A percentile compares a stretch with the other conserved stretches of the same genome.
Conservation (phyloP, 1,140 invertebrate genomes). For the Venturia canescens region DNA sequence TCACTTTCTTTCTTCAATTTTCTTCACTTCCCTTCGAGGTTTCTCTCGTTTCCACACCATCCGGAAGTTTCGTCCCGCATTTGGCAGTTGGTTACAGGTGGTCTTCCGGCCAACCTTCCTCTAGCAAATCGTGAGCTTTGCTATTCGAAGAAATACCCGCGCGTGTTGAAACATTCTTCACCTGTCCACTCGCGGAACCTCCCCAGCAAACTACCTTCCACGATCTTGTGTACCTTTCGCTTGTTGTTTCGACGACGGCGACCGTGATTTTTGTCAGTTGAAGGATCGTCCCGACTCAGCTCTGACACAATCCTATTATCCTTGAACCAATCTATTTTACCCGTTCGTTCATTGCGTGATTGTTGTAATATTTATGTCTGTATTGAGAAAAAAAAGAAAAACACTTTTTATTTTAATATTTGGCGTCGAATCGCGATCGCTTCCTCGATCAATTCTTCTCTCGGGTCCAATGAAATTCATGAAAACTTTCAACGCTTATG, state of each 20-base stretch:
- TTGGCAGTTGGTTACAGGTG: slow-evolving; percentile 36
- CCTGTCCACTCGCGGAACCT: neutral
- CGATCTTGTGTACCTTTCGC: neutral
- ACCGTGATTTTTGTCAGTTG: neutral
- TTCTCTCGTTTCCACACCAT: neutral
- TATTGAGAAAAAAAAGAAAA: no score
- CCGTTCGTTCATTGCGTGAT: no score
- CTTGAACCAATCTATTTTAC: no score
- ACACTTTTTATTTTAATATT: no score
- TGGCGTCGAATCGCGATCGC: no score
- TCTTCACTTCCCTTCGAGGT: no score
- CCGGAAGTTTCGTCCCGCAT: neutral
- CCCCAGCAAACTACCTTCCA: neutral
- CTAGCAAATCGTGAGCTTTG: slow-evolving; percentile 24
- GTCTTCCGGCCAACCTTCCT: slow-evolving; percentile 30
- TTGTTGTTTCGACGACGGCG: neutral
- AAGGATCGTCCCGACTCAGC: no score
- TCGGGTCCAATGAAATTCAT: no score
- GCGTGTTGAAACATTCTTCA: slow-evolving; percentile 22
- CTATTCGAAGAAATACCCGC: slow-evolving; percentile 11
- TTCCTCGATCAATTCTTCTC: no score
- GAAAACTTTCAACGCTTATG: no score
- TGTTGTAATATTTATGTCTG: no score
- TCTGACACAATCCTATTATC: no score
- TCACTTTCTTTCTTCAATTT: neutral